Evolutionary conservation across 1,140 invertebrate species (phyloP), one percentile per base, ranked within the genome.

Genomic region (Drosophila simulans): DNA sequence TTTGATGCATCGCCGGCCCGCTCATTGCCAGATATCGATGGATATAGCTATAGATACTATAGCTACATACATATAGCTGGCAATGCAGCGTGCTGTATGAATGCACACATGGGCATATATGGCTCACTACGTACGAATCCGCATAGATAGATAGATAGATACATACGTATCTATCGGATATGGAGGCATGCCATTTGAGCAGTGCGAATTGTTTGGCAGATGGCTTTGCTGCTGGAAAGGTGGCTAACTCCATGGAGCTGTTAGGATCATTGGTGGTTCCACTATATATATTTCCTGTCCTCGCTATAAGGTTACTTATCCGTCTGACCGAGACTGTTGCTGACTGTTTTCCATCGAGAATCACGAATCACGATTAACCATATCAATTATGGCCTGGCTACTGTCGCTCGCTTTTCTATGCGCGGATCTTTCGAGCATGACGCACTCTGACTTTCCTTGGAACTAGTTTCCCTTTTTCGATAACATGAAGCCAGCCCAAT

Each of bases 161-260:
- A 1, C 27, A 27, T 27, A 5, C 5, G 27, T 71, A 31, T 45
- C 51, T 51, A 66, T 58, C 58, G 71, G 42, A 56, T 35, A 70
- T 69, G 66, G 64, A 59, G 62, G 62, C 80, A 55, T 68, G 62
- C 49, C 54, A 59, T 53, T 80, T 69, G n/a, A 45, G 37, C 43
- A 40, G 42, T 53, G 53, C 58, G 25, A 34, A 5, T 25, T 37
- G 3, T 5, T 31, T 17, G 31, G 39, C 52, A 64, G 49, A 64
- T 56, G 62, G 31, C 37, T 55, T 42, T 55, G 37, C 37, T 40
- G n/a, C 27, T 15, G 25, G 8, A 13, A 15, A 27, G 17, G n/a
- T 39, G 10, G 20, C 25, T 15, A 31, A 15, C 7, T 25, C 1
- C 4, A 13, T 46, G 13, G 37, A 39, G 4, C 3, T 39, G 10